Evolutionary conservation across 35 echinoderm and acorn worm genomes (phyloP), one percentile per base, ranked within the genome.

Genomic region (Heliocidaris erythrogramma): DNA sequence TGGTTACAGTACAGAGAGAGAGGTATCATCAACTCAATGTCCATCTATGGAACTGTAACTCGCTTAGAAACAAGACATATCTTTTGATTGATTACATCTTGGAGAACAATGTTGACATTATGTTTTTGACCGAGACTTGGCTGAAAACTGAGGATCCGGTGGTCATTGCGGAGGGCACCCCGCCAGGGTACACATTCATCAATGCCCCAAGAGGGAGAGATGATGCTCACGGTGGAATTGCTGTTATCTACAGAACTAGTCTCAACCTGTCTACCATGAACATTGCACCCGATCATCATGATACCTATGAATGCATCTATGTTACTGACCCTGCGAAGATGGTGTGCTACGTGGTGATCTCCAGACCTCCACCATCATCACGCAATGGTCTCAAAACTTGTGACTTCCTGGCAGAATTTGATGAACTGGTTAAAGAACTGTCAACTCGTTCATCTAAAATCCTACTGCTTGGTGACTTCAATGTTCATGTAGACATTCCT

Each of bases 401-500:
- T 24, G 92, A 71, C 31, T 96, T 97, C 49, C 69, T 97, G 21
- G 30, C 92, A 21, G 90, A 97, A 11, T 95, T 97, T 93, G 95
- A 95, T 84, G 85, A 90, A 85, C 95, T 96, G 47, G 7, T 94
- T 4, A 69, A 60, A 30, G 71, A 94, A 50, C 30, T 94, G 35
- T 47, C 59, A 56, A 27, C 93, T 16, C 35, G 27, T 60, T 95
- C 92, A 42, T 85, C 49, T 5, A 94, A 97, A 94, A n/a, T 97
- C 27, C 18, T 97, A 16, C 92, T 95, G 30, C 49, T 94, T 18
- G 95, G 96, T 50, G 96, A 97, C 85, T 95, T 97, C 29, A 97
- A 97, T n/a, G 31, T 95, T 30, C 93, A 97, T 30, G 60, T 95
- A 18, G 96, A 97, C 86, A 30, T 48, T 90, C 94, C 85, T 14